Evolutionary conservation across 2,888 invertebrate genomes (phyloP).

Genomic region (Hypercompe scribonia): DNA sequence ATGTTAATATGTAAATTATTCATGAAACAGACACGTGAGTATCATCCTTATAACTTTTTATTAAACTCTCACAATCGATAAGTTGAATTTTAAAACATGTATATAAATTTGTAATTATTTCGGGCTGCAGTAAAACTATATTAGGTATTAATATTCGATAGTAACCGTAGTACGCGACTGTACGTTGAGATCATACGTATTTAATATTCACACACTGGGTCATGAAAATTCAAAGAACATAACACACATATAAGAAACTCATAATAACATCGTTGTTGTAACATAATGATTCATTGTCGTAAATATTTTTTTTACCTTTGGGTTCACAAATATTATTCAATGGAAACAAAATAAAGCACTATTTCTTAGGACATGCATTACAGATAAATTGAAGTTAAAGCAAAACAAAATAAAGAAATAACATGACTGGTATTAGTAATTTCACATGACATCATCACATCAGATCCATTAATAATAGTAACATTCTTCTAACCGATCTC

Average conservation of each 20-base stretch:
- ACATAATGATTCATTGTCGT: neutral
- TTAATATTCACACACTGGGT: slow-evolving; percentile 6
- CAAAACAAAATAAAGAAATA: neutral
- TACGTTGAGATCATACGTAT: neutral
- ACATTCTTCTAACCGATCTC: too few relatives aligned
- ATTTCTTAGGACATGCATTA: neutral
- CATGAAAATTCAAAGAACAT: slow-evolving; percentile 4
- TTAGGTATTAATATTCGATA: neutral
- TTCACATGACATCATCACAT: neutral
- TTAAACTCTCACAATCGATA: neutral
- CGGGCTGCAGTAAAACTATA: neutral
- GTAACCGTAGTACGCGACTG: neutral
- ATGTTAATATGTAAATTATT: too few relatives aligned
- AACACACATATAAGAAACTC: neutral
- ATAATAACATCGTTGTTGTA: slow-evolving; percentile 6
- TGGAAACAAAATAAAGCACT: neutral
- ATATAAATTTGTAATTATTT: neutral
- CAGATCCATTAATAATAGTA: too few relatives aligned
- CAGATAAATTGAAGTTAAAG: neutral
- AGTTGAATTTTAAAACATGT: too few relatives aligned
- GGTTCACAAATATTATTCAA: slow-evolving; percentile 1
- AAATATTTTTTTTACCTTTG: neutral
- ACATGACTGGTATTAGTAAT: neutral
- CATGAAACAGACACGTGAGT: too few relatives aligned
- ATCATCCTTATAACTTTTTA: neutral